Evolutionary conservation across 37 sponge, comb jelly and placozoan species (phyloP), one percentile per base, ranked within the genome.

Genomic region (Haliclona indistincta): DNA sequence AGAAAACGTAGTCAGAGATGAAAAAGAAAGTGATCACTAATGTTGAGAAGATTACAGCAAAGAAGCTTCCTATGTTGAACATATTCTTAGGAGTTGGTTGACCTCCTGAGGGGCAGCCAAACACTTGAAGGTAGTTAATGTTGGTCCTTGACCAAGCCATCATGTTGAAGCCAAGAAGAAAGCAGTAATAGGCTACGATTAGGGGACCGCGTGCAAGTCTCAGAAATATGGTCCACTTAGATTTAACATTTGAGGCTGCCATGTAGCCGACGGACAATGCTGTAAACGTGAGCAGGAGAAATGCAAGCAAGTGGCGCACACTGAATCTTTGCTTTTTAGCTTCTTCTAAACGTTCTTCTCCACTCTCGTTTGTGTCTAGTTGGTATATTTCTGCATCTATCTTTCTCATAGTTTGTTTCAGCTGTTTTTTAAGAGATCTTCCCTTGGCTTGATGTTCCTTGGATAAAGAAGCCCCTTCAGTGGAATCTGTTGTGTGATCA

Each of bases 151-250:
- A 49, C 94, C 94, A 93, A 11, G 39, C 83, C 38, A 81, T 51
- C 54, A 93, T 73, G 73, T 93, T 93, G 67, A 81, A 30, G 2
- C 82, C 89, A 40, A 67, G 53, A 30, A 93, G 67, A 58, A 82
- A 93, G 74, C 88, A 28, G 62, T 68, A 84, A 0, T 82, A 41
- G 1, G 81, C 26, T 32, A 93, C 36, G 43, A 93, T 76, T 5
- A 84, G 44, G 0, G 94, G 94, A 19, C 89, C 76, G 4, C 94
- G 75, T 25, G 85, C 34, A 11, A 93, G 71, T 34, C 89, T 74
- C 13, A 88, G 53, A 30, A 68, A 74, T 38, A 75, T 77, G 10
- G 65, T 35, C 86, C 86, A 86, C 3, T 37, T 0, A 2, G 62
- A 7, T 28, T 62, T 32, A 8, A 13, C 29, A 47, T 70, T 26